phyloP scores from a whole-genome alignment of 2,113 vertebrate species.

The Campylorhamphus procurvoides region DNA sequence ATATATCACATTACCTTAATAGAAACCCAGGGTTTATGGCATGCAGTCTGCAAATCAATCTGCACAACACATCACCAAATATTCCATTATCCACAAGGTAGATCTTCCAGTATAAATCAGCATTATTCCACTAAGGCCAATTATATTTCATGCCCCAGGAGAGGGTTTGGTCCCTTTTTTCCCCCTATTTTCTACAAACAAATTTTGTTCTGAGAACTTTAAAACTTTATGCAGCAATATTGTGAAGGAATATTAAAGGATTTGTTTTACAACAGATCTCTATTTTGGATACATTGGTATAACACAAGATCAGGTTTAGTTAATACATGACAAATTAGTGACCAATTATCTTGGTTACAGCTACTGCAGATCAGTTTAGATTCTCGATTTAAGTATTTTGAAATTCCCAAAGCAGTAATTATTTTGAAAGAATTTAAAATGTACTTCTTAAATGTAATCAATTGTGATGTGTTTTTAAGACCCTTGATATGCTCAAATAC shows the following conservation, averaged over 20 bases:
- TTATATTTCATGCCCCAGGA: not conserved
- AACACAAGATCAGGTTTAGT: not conserved
- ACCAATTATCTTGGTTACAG: not conserved
- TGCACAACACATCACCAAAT: constrained; percentile 7
- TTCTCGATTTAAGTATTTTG: not conserved
- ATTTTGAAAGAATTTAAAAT: not conserved
- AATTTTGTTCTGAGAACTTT: not conserved
- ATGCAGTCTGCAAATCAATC: constrained; percentile 38
- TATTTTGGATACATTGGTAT: not conserved
- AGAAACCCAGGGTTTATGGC: constrained; percentile 25
- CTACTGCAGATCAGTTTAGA: not conserved
- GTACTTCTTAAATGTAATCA: not conserved
- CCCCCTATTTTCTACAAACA: not conserved
- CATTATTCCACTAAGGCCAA: not conserved
- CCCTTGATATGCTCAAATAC: not conserved
- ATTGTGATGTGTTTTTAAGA: not conserved
- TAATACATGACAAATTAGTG: not conserved
- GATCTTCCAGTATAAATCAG: not conserved
- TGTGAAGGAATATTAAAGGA: not conserved
- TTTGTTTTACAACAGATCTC: not conserved
- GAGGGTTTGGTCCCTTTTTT: not conserved
- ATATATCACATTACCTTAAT: constrained; percentile 8
- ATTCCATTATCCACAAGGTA: not conserved
- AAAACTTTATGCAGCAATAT: not conserved
- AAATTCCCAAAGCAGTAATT: constrained; percentile 10